phyloP scores from a whole-genome alignment of 2,113 vertebrate genomes.

The Ctenodactylus gundi region DNA sequence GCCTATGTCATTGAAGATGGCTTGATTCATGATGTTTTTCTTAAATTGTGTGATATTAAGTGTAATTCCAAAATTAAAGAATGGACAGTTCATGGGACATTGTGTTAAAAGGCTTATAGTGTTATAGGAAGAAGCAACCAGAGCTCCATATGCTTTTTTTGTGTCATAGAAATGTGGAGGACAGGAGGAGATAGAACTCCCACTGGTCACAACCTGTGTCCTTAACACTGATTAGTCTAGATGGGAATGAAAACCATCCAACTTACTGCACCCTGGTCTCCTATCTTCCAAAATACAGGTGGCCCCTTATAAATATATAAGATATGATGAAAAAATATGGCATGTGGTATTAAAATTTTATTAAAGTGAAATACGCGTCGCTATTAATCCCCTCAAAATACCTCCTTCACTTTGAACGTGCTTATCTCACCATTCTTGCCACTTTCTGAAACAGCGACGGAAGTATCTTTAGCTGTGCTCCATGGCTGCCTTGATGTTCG shows the following conservation, averaged over 20 bases:
- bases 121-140: not conserved
- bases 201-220: not conserved
- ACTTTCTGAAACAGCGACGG: no score
- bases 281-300: not conserved
- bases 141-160: not conserved
- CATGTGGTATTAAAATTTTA: no score
- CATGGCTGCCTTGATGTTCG: no score
- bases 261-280: not conserved
- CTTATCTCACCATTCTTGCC: no score
- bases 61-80: conserved; percentile 8
- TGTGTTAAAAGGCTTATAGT: not conserved
- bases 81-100: not conserved
- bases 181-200: not conserved
- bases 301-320: no score
- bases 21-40: not conserved
- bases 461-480: no score
- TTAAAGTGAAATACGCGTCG: no score
- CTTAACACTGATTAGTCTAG: not conserved
- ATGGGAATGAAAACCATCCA: not conserved
- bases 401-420: no score
- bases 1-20: not conserved
- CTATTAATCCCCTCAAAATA: no score
- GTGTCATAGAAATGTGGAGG: not conserved
- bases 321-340: no score
- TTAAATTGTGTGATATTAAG: conserved; percentile 22